Percentiles rank a stretch among this genome's conserved stretches.
These are phyloP conservation scores for Trachythela sp. DNA, from an alignment of 64 coral and sea anemone genomes.

Conservation along the genomic window DNA sequence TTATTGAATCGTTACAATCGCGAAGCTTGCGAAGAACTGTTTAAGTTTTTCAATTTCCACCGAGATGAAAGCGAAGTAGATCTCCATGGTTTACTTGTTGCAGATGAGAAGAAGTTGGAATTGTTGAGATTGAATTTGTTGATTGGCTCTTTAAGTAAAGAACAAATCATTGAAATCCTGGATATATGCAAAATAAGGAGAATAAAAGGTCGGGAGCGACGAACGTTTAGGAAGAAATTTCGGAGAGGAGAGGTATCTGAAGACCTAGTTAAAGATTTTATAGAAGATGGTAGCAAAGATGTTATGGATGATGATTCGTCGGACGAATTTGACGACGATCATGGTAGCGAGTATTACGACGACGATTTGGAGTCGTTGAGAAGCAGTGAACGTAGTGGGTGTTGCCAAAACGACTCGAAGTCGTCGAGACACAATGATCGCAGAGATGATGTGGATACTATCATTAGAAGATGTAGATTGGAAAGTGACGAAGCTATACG, in stretches of 20 bases:
- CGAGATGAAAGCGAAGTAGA: constrained; percentile 54
- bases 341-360: background rate
- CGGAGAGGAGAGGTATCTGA: background rate
- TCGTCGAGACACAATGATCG: too few relatives aligned
- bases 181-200: background rate
- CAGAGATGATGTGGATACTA: background rate
- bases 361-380: too few relatives aligned
- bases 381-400: too few relatives aligned
- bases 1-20: constrained; percentile 21
- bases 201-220: too few relatives aligned
- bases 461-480: background rate
- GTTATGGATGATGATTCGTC: background rate
- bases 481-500: constrained; percentile 56
- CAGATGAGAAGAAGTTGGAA: background rate
- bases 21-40: constrained; percentile 35
- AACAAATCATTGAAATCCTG: background rate
- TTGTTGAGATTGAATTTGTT: background rate
- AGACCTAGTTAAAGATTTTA: background rate
- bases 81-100: constrained; percentile 55
- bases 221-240: background rate
- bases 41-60: constrained; percentile 43
- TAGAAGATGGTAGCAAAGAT: background rate
- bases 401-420: too few relatives aligned
- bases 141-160: background rate
- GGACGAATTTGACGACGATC: background rate